These are phyloP conservation scores for Heterodera carotae DNA, from an alignment of 1,140 invertebrate genomes.

Conservation along the genomic window DNA sequence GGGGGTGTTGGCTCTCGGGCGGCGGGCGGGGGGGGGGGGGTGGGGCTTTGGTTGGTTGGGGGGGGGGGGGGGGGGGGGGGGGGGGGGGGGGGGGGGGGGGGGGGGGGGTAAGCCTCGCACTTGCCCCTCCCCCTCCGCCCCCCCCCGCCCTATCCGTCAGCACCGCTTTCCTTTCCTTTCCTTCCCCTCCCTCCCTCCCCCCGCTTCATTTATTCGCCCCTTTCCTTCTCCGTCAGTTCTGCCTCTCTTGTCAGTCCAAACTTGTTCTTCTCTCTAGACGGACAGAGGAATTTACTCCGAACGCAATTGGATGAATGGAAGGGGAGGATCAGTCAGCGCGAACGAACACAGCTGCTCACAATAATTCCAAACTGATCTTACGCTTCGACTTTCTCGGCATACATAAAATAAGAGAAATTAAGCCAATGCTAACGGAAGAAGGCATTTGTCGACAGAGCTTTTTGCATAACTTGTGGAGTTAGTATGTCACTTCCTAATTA, in stretches of 20 bases:
- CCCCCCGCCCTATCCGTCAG: too few species aligned
- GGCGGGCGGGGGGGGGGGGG: too few species aligned
- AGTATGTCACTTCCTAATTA: too few species aligned
- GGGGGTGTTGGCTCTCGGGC: too few species aligned
- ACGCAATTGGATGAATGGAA: background rate
- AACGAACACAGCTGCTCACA: background rate
- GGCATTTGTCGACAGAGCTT: too few species aligned
- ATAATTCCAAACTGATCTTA: too few species aligned
- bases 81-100: constrained; percentile 6
- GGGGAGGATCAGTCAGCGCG: background rate
- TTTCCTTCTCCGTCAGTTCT: background rate
- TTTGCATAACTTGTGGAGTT: too few species aligned
- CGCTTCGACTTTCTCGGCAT: too few species aligned
- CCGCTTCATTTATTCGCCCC: background rate
- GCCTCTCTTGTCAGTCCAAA: background rate
- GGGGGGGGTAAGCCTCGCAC: constrained; percentile 10
- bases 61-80: too few species aligned
- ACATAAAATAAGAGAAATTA: too few species aligned
- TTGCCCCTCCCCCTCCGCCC: background rate
- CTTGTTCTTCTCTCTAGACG: background rate
- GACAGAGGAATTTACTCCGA: background rate
- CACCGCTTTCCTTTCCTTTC: background rate
- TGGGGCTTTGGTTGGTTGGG: too few species aligned
- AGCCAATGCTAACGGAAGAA: too few species aligned
- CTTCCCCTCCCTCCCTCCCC: background rate